A percentile compares a stretch with the other conserved stretches of the same genome.
Conservation (phyloP, 2,113 vertebrate species). For the Cairina moschata region DNA sequence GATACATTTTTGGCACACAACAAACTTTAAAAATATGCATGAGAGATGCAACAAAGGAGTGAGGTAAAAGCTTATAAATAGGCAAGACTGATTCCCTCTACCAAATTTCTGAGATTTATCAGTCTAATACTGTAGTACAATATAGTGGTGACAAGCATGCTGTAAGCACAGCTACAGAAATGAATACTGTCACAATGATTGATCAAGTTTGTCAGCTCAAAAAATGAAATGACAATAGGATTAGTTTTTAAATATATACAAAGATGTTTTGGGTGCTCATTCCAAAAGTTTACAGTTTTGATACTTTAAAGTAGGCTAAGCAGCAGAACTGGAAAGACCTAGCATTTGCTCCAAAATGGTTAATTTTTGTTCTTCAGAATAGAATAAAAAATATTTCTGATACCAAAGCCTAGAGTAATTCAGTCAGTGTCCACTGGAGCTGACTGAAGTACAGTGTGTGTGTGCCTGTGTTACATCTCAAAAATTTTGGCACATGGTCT, state of each 20-base stretch:
- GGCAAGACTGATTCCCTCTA: neutral
- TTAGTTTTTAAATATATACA: neutral
- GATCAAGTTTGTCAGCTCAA: neutral
- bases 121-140: neutral
- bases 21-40: neutral
- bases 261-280: neutral
- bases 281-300: neutral
- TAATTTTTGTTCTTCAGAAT: neutral
- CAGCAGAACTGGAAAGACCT: neutral
- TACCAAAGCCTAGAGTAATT: neutral
- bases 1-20: neutral
- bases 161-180: neutral
- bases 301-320: neutral
- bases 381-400: neutral
- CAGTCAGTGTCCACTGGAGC: neutral
- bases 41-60: neutral
- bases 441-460: neutral
- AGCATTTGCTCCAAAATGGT: neutral
- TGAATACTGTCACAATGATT: neutral
- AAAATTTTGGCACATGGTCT: neutral
- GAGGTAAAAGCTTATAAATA: neutral
- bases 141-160: neutral
- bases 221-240: neutral
- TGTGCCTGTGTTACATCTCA: rapidly evolving
- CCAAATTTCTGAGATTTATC: neutral